These are phyloP conservation scores for Drosophila monieri DNA, from an alignment of 2,888 invertebrate genomes.

Conservation along the genomic window DNA sequence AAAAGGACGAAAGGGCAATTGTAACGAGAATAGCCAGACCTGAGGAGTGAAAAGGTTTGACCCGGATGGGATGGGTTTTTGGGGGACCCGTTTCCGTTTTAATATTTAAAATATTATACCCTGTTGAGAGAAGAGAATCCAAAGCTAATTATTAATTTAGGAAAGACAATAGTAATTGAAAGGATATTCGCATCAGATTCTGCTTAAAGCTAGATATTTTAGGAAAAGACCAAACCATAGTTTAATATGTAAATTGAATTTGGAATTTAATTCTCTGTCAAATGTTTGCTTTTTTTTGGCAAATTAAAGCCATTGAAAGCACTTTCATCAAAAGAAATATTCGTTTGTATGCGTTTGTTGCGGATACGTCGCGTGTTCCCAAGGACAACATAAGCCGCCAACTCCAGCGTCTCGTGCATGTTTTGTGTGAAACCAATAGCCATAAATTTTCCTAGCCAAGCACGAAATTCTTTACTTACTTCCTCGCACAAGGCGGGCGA, in stretches of 20 bases:
- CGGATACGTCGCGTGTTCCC: slow-evolving; percentile 54
- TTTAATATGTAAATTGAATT: slow-evolving; percentile 3
- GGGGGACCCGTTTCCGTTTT: slow-evolving; percentile 16
- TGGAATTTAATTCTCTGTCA: neutral
- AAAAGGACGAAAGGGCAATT: slow-evolving; percentile 27
- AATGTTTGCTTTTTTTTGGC: slow-evolving; percentile 2
- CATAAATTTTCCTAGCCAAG: slow-evolving; percentile 62
- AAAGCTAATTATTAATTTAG: slow-evolving; percentile 22
- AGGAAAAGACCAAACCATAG: too few species aligned
- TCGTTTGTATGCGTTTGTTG: slow-evolving; percentile 35
- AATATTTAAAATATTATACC: slow-evolving; percentile 48
- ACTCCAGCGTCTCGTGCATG: slow-evolving; percentile 25
- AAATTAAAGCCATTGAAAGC: slow-evolving; percentile 21
- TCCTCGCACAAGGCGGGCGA: slow-evolving; percentile 37
- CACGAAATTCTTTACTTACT: slow-evolving; percentile 69
- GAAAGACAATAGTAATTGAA: slow-evolving; percentile 17
- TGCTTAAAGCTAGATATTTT: too few species aligned
- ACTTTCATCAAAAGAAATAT: slow-evolving; percentile 24
- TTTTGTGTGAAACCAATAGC: slow-evolving; percentile 40
- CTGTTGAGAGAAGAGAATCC: slow-evolving; percentile 8
- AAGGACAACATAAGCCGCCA: slow-evolving; percentile 45
- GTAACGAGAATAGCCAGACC: slow-evolving; percentile 28
- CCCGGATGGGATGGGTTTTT: slow-evolving; percentile 6
- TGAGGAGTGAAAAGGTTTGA: slow-evolving; percentile 20
- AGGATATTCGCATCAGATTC: slow-evolving; percentile 6